Evolutionary conservation across 2,797 vertebrate species (phyloP), one percentile per base, ranked within the genome.

Genomic region (Chelidonichthys spinosus): DNA sequence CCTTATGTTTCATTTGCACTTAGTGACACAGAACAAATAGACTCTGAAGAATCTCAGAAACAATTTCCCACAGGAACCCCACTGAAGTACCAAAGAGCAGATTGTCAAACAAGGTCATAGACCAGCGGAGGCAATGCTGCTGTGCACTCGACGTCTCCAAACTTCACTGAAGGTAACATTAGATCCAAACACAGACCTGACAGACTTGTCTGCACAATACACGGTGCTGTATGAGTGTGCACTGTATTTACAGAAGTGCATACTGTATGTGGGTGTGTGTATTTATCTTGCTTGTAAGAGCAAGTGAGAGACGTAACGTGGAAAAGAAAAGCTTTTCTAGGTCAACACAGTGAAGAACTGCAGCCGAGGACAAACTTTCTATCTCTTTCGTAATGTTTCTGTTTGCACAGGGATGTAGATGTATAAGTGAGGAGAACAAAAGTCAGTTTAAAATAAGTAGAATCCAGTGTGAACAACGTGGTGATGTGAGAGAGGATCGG

Each of bases 291-390:
- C 64, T 61, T 59, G 17, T 71, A 62, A 63, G 44, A 62, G 18
- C 49, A 56, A 72, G 74, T 18, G 35, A 39, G 54, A 65, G 56
- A 68, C 18, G 43, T 46, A 37, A 61, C 25, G 70, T 78, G 37
- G 61, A 49, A 74, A 64, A 58, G 25, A 70, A 72, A 73, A 17
- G 43, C 63, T 85, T 92, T 92, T 90, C 87, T 91, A 84, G 91
- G 88, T 92, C 90, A 79, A 67, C 55, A 60, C 50, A 42, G 73
- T 2, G 5, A 79, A 79, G 42, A 74, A 69, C n/a, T 65, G 58
- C 55, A 36, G 42, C 68, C 40, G 65, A 75, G 55, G 49, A 37
- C 66, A 64, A 32, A 65, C 35, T 78, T 76, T 66, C 13, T 63
- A 9, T 65, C 46, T 69, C 42, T 69, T 25, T 55, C 2, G 33